These are phyloP conservation scores for Taeniopygia guttata DNA, from an alignment of 2,797 vertebrate species.

Conservation along the genomic window DNA sequence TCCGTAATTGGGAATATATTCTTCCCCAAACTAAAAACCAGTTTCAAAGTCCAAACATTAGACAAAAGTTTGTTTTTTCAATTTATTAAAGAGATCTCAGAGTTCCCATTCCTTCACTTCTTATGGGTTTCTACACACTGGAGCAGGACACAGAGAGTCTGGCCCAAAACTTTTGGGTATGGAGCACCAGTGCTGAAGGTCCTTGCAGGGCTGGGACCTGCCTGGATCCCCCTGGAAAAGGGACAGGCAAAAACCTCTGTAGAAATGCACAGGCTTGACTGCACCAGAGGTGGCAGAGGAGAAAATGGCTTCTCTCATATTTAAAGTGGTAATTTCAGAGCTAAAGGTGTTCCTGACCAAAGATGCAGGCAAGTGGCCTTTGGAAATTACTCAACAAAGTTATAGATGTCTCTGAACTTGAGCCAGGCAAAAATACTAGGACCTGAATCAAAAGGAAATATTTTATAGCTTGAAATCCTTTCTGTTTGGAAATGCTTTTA, in stretches of 20 bases:
- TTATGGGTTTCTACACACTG: background rate
- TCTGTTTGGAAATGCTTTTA: constrained; percentile 9
- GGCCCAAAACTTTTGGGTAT: background rate
- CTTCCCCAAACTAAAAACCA: background rate
- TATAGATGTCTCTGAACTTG: constrained; percentile 30
- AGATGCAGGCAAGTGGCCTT: background rate
- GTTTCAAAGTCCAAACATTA: constrained; percentile 6
- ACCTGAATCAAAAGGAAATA: constrained; percentile 50
- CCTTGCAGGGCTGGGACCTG: background rate
- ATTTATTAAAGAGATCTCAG: background rate
- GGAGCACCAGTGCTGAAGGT: background rate
- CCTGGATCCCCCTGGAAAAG: background rate
- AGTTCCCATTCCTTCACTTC: background rate
- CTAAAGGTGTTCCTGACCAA: constrained; percentile 1
- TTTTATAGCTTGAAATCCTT: constrained; percentile 58
- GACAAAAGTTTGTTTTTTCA: background rate
- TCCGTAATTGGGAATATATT: background rate
- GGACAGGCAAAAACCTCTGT: background rate
- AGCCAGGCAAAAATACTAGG: constrained; percentile 48
- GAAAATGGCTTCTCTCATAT: background rate
- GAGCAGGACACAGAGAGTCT: background rate
- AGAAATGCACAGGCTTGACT: background rate
- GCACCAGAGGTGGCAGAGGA: background rate
- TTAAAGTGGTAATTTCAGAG: constrained; percentile 19
- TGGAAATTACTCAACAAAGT: constrained; percentile 28